Conservation (phyloP, 1,140 invertebrate genomes). For the Ips nitidus region DNA sequence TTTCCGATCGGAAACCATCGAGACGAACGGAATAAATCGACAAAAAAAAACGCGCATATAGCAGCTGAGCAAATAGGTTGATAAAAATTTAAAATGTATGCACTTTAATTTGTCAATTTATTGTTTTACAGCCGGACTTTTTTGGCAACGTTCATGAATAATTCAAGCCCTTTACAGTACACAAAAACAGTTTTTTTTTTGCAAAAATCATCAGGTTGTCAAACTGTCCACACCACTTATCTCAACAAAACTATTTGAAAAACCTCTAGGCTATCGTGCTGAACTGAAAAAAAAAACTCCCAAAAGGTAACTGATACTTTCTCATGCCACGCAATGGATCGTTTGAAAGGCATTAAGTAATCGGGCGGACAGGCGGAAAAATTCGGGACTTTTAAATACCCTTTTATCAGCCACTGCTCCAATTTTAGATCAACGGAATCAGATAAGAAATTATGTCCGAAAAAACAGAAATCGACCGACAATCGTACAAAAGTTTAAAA, state of each 20-base stretch:
- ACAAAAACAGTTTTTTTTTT: too few species aligned
- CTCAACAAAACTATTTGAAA: too few species aligned
- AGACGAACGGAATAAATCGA: neutral
- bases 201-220: too few species aligned
- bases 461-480: neutral
- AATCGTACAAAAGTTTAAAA: slow-evolving; percentile 2
- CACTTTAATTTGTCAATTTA: slow-evolving; percentile 13
- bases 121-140: slow-evolving; percentile 8
- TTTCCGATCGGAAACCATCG: neutral
- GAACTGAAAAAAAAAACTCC: neutral
- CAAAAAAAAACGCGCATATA: neutral
- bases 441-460: neutral
- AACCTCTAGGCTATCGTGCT: too few species aligned
- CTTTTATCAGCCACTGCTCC: neutral
- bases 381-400: slow-evolving; percentile 12
- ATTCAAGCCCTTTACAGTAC: neutral
- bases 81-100: slow-evolving; percentile 12
- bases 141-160: neutral
- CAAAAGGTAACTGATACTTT: slow-evolving; percentile 5
- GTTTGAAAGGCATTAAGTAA: slow-evolving; percentile 10
- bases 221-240: too few species aligned
- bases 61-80: slow-evolving; percentile 5
- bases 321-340: neutral
- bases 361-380: slow-evolving; percentile 13
- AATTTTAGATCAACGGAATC: neutral